These are phyloP conservation scores for Anniella stebbinsi DNA, from an alignment of 2,797 vertebrate genomes.

Conservation along the genomic window DNA sequence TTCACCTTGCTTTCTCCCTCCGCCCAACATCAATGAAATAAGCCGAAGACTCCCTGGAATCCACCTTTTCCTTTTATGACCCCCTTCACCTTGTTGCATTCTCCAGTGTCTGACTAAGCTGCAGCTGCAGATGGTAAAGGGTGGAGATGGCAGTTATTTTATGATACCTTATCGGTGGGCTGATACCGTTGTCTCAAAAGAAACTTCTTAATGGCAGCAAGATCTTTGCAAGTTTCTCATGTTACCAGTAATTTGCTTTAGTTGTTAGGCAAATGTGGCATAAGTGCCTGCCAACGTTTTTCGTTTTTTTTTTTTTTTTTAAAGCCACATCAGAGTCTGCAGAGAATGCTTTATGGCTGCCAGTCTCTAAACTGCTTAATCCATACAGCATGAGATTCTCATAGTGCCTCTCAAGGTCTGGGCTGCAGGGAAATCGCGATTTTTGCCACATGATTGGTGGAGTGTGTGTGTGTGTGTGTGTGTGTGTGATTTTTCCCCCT, in stretches of 20 bases:
- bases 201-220: constrained; percentile 40
- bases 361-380: constrained; percentile 42
- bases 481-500: background rate
- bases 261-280: background rate
- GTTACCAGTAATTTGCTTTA: constrained; percentile 46
- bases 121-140: constrained; percentile 54
- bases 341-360: constrained; percentile 27
- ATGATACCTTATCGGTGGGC: constrained; percentile 64
- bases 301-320: background rate
- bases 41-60: constrained; percentile 31
- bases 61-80: constrained; percentile 61
- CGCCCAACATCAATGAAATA: background rate
- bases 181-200: constrained; percentile 39
- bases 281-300: constrained; percentile 21
- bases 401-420: constrained; percentile 3
- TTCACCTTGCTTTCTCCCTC: constrained; percentile 49
- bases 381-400: background rate
- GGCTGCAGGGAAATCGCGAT: background rate
- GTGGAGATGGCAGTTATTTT: constrained; percentile 54
- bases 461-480: constrained; percentile 30
- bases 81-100: constrained; percentile 43
- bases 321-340: background rate
- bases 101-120: constrained; percentile 49
- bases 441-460: constrained; percentile 14
- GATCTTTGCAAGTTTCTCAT: constrained; percentile 58